Evolutionary conservation across 2,888 invertebrate species (phyloP).

Genomic region (Heliconius aoede): DNA sequence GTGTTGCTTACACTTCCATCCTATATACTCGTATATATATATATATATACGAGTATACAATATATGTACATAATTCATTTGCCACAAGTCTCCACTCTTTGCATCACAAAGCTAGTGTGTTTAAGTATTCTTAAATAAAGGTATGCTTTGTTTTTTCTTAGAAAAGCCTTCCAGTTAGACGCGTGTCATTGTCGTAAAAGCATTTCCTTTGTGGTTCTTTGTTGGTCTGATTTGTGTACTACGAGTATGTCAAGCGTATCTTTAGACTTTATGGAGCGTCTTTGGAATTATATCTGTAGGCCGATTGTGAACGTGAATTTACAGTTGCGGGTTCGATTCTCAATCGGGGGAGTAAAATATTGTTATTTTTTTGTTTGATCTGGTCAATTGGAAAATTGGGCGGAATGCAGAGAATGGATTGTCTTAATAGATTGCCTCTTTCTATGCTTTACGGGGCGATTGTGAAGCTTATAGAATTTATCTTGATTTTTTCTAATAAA

Average conservation of each 20-base stretch:
- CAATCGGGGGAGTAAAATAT: no score
- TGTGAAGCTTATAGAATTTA: no score
- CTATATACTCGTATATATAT: constrained; percentile 10
- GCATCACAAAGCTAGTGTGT: constrained; percentile 33
- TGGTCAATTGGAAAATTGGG: no score
- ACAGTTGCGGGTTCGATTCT: no score
- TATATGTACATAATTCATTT: constrained; percentile 31
- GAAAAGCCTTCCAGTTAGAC: constrained; percentile 26
- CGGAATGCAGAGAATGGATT: no score
- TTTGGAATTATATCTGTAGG: background rate
- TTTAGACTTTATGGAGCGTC: constrained; percentile 12
- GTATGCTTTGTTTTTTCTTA: constrained; percentile 27
- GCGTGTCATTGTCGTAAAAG: constrained; percentile 30
- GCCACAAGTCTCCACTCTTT: constrained; percentile 17
- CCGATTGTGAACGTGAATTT: no score
- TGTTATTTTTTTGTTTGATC: no score
- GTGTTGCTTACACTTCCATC: no score
- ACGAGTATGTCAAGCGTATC: constrained; percentile 22
- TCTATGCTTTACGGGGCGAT: no score
- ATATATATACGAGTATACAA: no score
- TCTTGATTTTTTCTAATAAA: no score
- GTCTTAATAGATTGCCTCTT: no score
- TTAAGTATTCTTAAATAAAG: constrained; percentile 29
- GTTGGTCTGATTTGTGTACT: constrained; percentile 14
- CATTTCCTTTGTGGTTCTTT: constrained; percentile 25